Conservation (phyloP, 2,888 invertebrate species). For the Dynastes grantii region DNA sequence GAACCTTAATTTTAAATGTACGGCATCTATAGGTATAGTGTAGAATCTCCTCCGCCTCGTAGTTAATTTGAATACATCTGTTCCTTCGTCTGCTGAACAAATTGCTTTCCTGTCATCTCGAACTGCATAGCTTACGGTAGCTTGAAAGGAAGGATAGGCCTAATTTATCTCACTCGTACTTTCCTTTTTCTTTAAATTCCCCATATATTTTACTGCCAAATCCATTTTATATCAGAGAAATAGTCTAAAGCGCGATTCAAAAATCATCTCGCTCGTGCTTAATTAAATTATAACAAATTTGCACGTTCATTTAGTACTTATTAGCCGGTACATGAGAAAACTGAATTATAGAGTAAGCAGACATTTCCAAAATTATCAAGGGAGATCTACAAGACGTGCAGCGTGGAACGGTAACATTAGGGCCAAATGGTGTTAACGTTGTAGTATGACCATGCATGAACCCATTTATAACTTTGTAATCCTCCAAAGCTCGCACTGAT, state of each 20-base stretch:
- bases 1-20: too few species aligned
- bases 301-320: too few species aligned
- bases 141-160: constrained; percentile 34
- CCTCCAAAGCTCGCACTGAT: constrained; percentile 6
- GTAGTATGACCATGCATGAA: constrained; percentile 3
- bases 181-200: constrained; percentile 4
- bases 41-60: neutral
- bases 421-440: too few species aligned
- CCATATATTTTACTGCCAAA: neutral
- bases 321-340: too few species aligned
- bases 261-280: neutral
- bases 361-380: too few species aligned
- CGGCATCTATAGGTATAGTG: neutral
- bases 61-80: constrained; percentile 46
- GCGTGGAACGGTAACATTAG: too few species aligned
- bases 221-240: constrained; percentile 11
- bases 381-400: too few species aligned
- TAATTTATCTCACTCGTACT: constrained; percentile 33
- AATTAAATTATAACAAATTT: neutral
- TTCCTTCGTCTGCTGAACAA: constrained; percentile 42
- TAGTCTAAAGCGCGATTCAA: neutral
- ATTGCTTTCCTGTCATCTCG: constrained; percentile 45
- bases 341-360: too few species aligned
- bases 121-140: constrained; percentile 32
- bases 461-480: constrained; percentile 29